Percentiles rank a stretch among this genome's conserved stretches.
phyloP scores from a whole-genome alignment of 2,888 invertebrate species.

The Microchrysa polita region DNA sequence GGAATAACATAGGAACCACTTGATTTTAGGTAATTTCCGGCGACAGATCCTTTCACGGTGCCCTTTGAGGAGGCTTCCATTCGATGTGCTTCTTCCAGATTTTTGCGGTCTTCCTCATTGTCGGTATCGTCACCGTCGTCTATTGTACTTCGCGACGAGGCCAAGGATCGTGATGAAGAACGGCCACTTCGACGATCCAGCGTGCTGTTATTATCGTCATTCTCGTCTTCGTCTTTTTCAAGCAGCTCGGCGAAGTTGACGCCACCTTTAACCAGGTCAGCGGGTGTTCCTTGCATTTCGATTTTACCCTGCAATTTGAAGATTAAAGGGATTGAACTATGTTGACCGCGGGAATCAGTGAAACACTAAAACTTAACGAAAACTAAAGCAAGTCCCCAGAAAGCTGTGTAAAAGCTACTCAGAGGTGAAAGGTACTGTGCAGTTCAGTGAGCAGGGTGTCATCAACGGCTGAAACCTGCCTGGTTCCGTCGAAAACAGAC shows the following conservation, averaged over 20 bases:
- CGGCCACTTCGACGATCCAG: slow-evolving; percentile 45
- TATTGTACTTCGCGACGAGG: slow-evolving; percentile 45
- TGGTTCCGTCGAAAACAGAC: no score
- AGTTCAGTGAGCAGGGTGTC: no score
- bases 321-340: no score
- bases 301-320: slow-evolving; percentile 63
- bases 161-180: slow-evolving; percentile 45
- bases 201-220: slow-evolving; percentile 44
- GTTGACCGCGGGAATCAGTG: no score
- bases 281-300: slow-evolving; percentile 65
- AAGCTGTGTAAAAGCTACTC: no score
- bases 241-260: slow-evolving; percentile 67
- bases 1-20: slow-evolving; percentile 66
- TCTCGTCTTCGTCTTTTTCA: slow-evolving; percentile 58
- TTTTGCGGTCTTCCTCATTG: slow-evolving; percentile 55
- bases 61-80: slow-evolving; percentile 65
- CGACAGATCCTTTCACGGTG: slow-evolving; percentile 63
- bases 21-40: slow-evolving; percentile 66
- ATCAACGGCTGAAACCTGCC: no score
- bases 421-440: no score
- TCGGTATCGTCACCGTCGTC: slow-evolving; percentile 54
- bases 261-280: slow-evolving; percentile 63
- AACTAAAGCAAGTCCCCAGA: no score
- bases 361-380: no score
- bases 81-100: slow-evolving; percentile 39